These are phyloP conservation scores for Spodoptera littoralis DNA, from an alignment of 2,888 invertebrate genomes.

Conservation along the genomic window DNA sequence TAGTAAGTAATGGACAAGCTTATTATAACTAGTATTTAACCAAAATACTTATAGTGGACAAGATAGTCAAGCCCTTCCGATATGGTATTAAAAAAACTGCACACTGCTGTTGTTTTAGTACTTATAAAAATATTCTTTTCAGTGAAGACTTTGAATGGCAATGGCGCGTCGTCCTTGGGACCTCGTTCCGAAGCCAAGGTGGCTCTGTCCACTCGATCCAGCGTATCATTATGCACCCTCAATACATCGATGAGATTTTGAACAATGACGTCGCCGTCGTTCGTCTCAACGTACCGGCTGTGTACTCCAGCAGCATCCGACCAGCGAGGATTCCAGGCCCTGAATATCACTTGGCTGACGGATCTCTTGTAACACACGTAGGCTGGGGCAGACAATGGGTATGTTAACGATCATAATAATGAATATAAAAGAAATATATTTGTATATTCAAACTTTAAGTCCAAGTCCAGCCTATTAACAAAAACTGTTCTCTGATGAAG, in stretches of 20 bases:
- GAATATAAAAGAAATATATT: not conserved
- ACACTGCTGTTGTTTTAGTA: no score
- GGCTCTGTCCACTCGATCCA: conserved; percentile 54
- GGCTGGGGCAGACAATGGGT: conserved; percentile 70
- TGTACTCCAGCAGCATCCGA: conserved; percentile 47
- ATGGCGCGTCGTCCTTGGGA: conserved; percentile 68
- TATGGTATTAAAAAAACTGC: no score
- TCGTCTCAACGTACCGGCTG: conserved; percentile 54
- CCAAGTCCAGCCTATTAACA: no score
- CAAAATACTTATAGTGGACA: no score
- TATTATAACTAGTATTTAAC: no score
- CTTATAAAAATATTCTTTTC: conserved; percentile 5
- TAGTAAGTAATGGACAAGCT: no score
- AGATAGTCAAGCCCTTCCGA: no score
- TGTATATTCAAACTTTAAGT: no score
- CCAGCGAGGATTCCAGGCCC: conserved; percentile 58
- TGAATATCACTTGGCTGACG: conserved; percentile 17
- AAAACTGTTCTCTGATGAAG: no score
- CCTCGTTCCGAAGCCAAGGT: conserved; percentile 53
- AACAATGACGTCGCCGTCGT: conserved; percentile 68
- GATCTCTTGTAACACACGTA: conserved; percentile 36
- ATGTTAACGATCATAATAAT: conserved; percentile 17
- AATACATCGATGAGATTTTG: conserved; percentile 48
- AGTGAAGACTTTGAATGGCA: conserved; percentile 57
- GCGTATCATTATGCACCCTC: conserved; percentile 53